Evolutionary conservation across 2,797 vertebrate species (phyloP), one percentile per base, ranked within the genome.

Genomic region (Sebastes goodei): DNA sequence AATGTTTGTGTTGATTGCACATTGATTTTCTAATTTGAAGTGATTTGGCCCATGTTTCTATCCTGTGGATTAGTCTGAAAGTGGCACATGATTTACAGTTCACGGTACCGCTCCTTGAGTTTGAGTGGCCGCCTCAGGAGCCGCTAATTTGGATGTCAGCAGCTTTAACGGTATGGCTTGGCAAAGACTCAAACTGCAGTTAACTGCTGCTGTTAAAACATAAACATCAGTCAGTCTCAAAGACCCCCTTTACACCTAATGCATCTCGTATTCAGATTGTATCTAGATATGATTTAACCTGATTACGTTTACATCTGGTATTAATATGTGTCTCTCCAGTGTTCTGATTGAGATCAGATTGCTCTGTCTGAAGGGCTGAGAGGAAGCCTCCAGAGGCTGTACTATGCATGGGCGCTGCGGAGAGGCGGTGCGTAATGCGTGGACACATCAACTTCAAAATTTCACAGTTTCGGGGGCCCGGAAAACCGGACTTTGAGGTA

Each of bases 1-100:
- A 5, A 12, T 73, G 12, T 49, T 25, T 61, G 60, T 42, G 17
- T 17, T 67, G 32, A 32, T 74, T 80, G 30, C 56, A 42, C 33
- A 75, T 66, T 21, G 67, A 88, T 62, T 74, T 76, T 70, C 8
- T 4, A 10, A 49, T 83, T 38, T 70, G 14, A 63, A 75, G 32
- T 46, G 20, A 67, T 85, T 67, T 23, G 2, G 12, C 29, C 4
- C 2, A 52, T 67, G 25, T 23, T 75, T 76, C 33, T 32, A 1
- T 29, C 12, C 29, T 2, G 0, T 61, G 20, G 33, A 23, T 55
- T 68, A 25, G 56, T 68, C 30, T 67, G 33, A 46, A 23, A 55
- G 23, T 29, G 62, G 23, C 32, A 27, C 11, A 20, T 62, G 29
- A 79, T 74, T 59, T 68, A 35, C 14, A 46, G 8, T 4, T 73